These are phyloP conservation scores for Vicugna pacos DNA, from an alignment of 2,113 vertebrate species.

Conservation along the genomic window DNA sequence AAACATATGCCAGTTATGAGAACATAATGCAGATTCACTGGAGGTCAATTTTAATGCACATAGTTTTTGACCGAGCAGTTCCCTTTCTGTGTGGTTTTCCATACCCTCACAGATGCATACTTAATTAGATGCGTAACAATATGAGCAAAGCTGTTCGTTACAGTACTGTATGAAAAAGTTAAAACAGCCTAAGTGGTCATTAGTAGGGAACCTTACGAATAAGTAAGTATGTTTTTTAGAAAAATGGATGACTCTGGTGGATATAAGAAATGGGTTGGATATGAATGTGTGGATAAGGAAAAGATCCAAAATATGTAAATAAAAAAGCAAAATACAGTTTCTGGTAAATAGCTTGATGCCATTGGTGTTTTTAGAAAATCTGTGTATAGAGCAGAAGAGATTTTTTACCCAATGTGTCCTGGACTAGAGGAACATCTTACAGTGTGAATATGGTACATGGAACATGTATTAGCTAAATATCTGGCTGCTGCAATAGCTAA, in stretches of 20 bases:
- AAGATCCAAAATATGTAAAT: not conserved
- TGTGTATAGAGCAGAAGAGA: slow-evolving; percentile 9
- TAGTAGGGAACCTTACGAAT: slow-evolving; percentile 17
- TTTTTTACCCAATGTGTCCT: not conserved
- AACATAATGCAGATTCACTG: slow-evolving; percentile 42
- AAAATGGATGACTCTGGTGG: not conserved
- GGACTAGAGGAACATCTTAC: not conserved
- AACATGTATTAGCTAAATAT: slow-evolving; percentile 5
- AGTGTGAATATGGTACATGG: not conserved
- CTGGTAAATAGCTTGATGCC: not conserved
- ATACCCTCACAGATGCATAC: not conserved
- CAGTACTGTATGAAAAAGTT: not conserved
- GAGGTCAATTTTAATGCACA: not conserved
- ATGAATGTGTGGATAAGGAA: not conserved
- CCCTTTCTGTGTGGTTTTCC: slow-evolving; percentile 36
- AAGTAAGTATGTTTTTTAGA: not conserved
- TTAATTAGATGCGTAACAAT: slow-evolving; percentile 18
- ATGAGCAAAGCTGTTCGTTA: slow-evolving; percentile 2
- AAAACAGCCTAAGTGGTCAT: slow-evolving; percentile 14
- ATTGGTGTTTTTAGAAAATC: not conserved
- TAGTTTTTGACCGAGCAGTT: slow-evolving; percentile 48
- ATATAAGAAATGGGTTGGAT: not conserved
- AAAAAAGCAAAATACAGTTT: slow-evolving; percentile 13
- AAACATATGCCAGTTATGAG: not conserved
- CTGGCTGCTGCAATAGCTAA: not conserved